Percentiles rank a stretch among this genome's conserved stretches.
phyloP scores from a whole-genome alignment of 2,797 vertebrate genomes.

The Acridotheres tristis region DNA sequence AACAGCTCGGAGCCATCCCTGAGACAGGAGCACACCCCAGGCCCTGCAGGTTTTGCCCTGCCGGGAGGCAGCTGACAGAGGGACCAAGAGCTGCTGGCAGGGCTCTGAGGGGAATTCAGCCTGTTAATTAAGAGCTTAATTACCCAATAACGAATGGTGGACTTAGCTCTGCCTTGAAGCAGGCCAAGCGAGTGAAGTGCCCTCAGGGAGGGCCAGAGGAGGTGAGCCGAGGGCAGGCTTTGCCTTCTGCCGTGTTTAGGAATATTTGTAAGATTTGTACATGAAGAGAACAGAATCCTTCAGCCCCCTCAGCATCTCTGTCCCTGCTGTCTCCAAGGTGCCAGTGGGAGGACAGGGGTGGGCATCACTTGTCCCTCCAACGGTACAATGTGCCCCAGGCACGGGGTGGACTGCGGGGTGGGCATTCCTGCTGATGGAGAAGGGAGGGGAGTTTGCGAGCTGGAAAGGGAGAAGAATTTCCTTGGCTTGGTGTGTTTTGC shows the following conservation, averaged over 20 bases:
- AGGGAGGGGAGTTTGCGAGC: not conserved
- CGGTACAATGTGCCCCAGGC: accelerated
- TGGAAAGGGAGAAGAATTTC: slow-evolving; percentile 30
- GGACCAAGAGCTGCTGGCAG: not conserved
- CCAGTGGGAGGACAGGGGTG: not conserved
- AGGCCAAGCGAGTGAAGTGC: not conserved
- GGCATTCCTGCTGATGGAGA: not conserved
- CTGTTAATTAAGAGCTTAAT: slow-evolving; percentile 48
- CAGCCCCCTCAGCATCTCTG: not conserved
- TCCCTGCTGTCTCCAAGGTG: not conserved
- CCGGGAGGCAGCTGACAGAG: not conserved
- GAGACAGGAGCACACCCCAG: not conserved
- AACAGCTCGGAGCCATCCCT: accelerated
- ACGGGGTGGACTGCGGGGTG: not conserved
- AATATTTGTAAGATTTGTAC: not conserved
- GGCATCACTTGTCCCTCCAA: not conserved
- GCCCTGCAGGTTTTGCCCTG: not conserved
- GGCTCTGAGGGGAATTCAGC: not conserved
- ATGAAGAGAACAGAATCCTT: not conserved
- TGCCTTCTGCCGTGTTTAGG: not conserved
- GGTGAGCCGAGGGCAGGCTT: not conserved
- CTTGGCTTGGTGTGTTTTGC: slow-evolving; percentile 24
- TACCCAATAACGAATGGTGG: slow-evolving; percentile 11
- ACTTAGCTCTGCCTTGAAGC: slow-evolving; percentile 46
- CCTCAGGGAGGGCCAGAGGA: not conserved